Base-by-base conservation (phyloP, 2,888 invertebrate species). In the Trissolcus brochymenae region DNA sequence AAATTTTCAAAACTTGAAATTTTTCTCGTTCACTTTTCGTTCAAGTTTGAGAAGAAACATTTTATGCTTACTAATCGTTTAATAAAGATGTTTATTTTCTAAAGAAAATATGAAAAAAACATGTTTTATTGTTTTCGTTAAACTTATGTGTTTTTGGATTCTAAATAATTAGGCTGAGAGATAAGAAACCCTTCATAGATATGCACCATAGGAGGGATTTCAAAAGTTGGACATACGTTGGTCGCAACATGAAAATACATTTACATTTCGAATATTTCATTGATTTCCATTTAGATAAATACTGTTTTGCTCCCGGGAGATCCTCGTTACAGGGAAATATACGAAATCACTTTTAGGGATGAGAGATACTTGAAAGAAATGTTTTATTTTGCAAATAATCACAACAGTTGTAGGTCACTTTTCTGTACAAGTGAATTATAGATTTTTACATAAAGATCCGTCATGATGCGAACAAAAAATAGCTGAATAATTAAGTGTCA, bases 231-330 rank as follows among this genome's bases (percentile, higher is more conserved):
- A 21, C 50, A 50, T 55, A 50, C 50, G 59, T 57, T 66, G 41
- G 60, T 54, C 14, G 4, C 17, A 54, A 65, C 41, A 21, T 64
- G 40, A 55, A 60, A 60, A 62, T 60, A 65, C 55, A n/a, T 59
- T 53, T 14, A 43, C 14, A 54, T 55, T 50, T 50, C 40, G 60
- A 57, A 73, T 73, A 73, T 73, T 65, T 66, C 72, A 65, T 73
- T 60, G 72, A 73, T 73, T 60, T 73, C 72, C 65, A 73, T 73
- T 60, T 60, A 73, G 72, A 73, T 60, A 73, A 65, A 73, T 73
- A 75, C 49, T 55, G 62, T 46, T 49, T 46, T 13, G 29, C 57
- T 50, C 59, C 43, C 16, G 16, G 16, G 67, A 57, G 53, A 13
- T 7, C 29, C 29, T 16, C 50, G 43, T 14, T 2, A 53, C 29